Conservation (phyloP, 2,888 invertebrate species). For the Epistrophe grossulariae region DNA sequence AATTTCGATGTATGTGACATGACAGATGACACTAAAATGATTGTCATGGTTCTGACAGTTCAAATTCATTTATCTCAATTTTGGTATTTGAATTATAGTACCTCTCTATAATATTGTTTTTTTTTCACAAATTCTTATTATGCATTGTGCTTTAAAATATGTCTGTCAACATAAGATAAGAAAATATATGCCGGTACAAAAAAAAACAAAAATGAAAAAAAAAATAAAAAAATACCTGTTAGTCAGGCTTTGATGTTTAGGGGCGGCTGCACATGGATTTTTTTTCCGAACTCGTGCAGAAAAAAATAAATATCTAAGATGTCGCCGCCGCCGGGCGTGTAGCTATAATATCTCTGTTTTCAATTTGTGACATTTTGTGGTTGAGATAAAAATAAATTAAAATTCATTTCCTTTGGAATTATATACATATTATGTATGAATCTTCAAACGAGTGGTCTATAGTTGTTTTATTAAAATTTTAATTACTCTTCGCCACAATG, state of each 20-base stretch:
- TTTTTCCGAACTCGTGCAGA: slow-evolving; percentile 3
- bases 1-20: slow-evolving; percentile 40
- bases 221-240: slow-evolving; percentile 36
- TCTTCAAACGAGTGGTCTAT: neutral
- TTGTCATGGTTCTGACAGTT: slow-evolving; percentile 62
- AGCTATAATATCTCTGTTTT: slow-evolving; percentile 55
- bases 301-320: slow-evolving; percentile 52
- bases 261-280: neutral
- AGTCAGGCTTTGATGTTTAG: slow-evolving; percentile 21
- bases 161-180: slow-evolving; percentile 57
- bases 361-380: slow-evolving; percentile 47
- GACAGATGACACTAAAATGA: slow-evolving; percentile 41
- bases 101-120: neutral
- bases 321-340: slow-evolving; percentile 18
- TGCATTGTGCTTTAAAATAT: neutral
- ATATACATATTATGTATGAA: neutral
- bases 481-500: slow-evolving; percentile 38
- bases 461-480: slow-evolving; percentile 1
- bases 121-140: neutral
- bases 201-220: neutral
- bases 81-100: neutral
- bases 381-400: slow-evolving; percentile 51
- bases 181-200: neutral
- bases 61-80: slow-evolving; percentile 52
- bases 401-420: slow-evolving; percentile 38